Conservation (phyloP, 2,113 vertebrate species). For the Mola mola region DNA sequence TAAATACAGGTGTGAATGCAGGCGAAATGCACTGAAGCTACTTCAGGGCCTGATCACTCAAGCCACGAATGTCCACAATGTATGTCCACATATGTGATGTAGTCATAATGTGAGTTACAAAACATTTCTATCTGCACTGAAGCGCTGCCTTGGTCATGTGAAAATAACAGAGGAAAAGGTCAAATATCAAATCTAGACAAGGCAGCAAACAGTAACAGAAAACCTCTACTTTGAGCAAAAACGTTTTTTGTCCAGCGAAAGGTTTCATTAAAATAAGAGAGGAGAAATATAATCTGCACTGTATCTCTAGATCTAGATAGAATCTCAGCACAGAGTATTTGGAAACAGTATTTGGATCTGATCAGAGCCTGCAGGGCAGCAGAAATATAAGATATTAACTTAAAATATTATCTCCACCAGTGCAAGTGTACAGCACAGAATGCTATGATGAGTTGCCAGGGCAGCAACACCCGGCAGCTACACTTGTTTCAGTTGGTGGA, state of each 20-base stretch:
- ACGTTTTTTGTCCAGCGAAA: not conserved
- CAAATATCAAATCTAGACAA: not conserved
- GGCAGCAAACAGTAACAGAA: not conserved
- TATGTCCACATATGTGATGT: not conserved
- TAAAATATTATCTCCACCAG: constrained; percentile 20
- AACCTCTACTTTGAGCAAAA: not conserved
- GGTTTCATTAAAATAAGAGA: not conserved
- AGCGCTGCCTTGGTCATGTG: not conserved
- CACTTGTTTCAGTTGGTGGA: constrained; percentile 2
- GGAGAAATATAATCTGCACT: not conserved
- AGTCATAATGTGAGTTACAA: not conserved
- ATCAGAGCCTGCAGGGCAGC: constrained; percentile 13
- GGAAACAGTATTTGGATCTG: not conserved
- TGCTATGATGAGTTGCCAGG: constrained; percentile 21
- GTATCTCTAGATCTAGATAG: not conserved
- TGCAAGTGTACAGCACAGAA: constrained; percentile 1
- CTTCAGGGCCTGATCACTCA: not conserved
- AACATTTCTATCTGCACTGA: not conserved
- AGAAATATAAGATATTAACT: not conserved
- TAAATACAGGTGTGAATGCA: constrained; percentile 57
- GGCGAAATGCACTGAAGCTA: constrained; percentile 27
- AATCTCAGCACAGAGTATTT: not conserved
- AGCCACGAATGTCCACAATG: not conserved
- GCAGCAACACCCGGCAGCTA: constrained; percentile 2
- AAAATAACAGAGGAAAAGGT: not conserved